phyloP scores from a whole-genome alignment of 1,140 invertebrate genomes.

The Oppia nitens region DNA sequence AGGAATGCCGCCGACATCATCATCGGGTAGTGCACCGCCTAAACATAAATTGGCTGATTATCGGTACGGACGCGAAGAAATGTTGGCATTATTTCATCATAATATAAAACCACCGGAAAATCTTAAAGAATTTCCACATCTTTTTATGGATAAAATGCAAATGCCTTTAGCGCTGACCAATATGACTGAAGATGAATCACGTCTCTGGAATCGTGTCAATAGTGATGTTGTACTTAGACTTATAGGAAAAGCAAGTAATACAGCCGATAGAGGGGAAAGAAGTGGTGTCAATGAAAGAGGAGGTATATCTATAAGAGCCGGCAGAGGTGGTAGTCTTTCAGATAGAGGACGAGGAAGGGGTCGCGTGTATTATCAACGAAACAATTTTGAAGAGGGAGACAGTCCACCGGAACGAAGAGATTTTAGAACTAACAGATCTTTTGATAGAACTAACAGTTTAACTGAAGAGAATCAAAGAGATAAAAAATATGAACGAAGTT shows the following conservation, averaged over 20 bases:
- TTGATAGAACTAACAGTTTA: background rate
- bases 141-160: slow-evolving; percentile 56
- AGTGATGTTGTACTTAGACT: slow-evolving; percentile 35
- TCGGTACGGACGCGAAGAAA: slow-evolving; percentile 69
- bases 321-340: slow-evolving; percentile 41
- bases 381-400: slow-evolving; percentile 26
- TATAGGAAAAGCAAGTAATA: slow-evolving; percentile 26
- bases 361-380: slow-evolving; percentile 31
- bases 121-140: slow-evolving; percentile 37
- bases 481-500: slow-evolving; percentile 20
- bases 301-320: slow-evolving; percentile 21
- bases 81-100: slow-evolving; percentile 61
- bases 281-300: slow-evolving; percentile 23
- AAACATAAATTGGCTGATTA: slow-evolving; percentile 47
- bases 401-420: slow-evolving; percentile 18
- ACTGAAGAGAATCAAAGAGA: slow-evolving; percentile 14
- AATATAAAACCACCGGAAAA: slow-evolving; percentile 44
- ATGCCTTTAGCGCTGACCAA: slow-evolving; percentile 54
- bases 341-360: slow-evolving; percentile 37
- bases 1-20: background rate
- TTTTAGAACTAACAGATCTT: background rate
- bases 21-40: slow-evolving; percentile 5
- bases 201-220: background rate
- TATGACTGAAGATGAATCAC: slow-evolving; percentile 58
- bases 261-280: slow-evolving; percentile 19